Evolutionary conservation across 2,888 invertebrate species (phyloP), one percentile per base, ranked within the genome.

Genomic region (Amiota minor): DNA sequence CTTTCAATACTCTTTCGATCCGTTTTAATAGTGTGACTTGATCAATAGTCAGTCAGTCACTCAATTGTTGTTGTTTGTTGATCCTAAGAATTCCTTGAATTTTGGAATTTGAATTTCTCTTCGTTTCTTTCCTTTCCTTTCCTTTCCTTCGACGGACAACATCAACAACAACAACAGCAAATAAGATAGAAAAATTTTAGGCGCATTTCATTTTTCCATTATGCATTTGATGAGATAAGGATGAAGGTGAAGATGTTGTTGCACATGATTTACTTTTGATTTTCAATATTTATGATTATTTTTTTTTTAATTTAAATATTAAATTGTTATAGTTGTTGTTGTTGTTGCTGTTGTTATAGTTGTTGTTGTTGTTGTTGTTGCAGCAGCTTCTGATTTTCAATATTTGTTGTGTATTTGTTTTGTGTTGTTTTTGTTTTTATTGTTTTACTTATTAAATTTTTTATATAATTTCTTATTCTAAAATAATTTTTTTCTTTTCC

Each of bases 81-180:
- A n/a, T n/a, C n/a, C n/a, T n/a, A n/a, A n/a, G n/a, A n/a, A n/a
- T n/a, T n/a, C n/a, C n/a, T n/a, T n/a, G n/a, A n/a, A n/a, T n/a
- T n/a, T n/a, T n/a, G n/a, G n/a, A n/a, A n/a, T n/a, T n/a, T n/a
- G n/a, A n/a, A n/a, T n/a, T n/a, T n/a, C n/a, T n/a, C n/a, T n/a
- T n/a, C n/a, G n/a, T n/a, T n/a, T n/a, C n/a, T n/a, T n/a, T n/a
- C n/a, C n/a, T n/a, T n/a, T n/a, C n/a, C n/a, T n/a, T n/a, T n/a
- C n/a, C n/a, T n/a, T n/a, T n/a, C n/a, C n/a, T n/a, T n/a, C n/a
- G n/a, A n/a, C n/a, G 50, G n/a, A 67, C 50, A 50, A 67, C 67
- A 67, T 67, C 67, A 67, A 50, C 67, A 75, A 78, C 78, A 75
- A 74, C 73, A 73, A 70, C 72, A 73, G 71, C 74, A 73, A 77